Percentiles rank a stretch among this genome's conserved stretches.
phyloP scores from a whole-genome alignment of 1,140 invertebrate species.

The Ridgeia piscesae region DNA sequence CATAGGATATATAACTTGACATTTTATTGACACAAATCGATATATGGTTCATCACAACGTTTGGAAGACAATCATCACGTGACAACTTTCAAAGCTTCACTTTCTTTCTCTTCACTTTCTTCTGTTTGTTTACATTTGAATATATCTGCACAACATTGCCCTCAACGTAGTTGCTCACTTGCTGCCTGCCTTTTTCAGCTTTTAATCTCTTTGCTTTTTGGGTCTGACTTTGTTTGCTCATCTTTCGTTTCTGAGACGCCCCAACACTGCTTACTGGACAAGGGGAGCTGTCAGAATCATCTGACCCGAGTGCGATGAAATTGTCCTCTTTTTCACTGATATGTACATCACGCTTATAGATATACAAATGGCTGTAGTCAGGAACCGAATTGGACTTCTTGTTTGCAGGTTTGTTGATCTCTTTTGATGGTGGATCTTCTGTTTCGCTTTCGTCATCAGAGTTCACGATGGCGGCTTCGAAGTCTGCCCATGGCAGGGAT shows the following conservation, averaged over 20 bases:
- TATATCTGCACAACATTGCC: neutral
- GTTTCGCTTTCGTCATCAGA: neutral
- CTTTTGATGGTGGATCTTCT: neutral
- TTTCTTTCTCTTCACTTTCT: neutral
- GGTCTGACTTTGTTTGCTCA: neutral
- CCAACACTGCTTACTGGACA: neutral
- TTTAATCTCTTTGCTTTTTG: neutral
- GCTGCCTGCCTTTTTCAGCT: neutral
- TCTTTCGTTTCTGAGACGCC: neutral
- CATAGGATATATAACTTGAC: neutral
- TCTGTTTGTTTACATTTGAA: neutral
- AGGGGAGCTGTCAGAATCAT: neutral
- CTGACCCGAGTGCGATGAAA: neutral
- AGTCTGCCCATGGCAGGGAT: neutral
- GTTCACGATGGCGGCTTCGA: neutral
- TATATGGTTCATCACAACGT: neutral
- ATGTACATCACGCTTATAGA: neutral
- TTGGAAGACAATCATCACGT: neutral
- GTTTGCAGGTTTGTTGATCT: neutral
- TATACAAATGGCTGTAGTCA: neutral
- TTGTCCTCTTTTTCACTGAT: neutral
- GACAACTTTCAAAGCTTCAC: neutral
- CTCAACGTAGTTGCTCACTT: neutral
- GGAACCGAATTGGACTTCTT: neutral
- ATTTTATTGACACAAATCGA: neutral